These are phyloP conservation scores for Danaus chrysippus DNA, from an alignment of 2,888 invertebrate species.

Conservation along the genomic window DNA sequence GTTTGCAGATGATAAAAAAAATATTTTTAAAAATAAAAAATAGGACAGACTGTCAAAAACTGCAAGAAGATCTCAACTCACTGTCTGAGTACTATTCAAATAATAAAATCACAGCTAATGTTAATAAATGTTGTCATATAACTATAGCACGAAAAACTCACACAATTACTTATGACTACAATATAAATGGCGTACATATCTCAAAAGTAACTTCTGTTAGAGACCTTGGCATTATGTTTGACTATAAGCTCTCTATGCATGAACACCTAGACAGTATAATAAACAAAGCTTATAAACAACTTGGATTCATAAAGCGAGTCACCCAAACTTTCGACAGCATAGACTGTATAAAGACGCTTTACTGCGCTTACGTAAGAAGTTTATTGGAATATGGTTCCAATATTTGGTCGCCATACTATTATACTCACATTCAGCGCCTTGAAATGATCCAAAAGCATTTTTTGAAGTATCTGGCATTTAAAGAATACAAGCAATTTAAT, in stretches of 20 bases:
- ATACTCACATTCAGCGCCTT: too few relatives aligned
- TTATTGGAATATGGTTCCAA: neutral
- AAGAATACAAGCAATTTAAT: neutral
- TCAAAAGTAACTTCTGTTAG: neutral
- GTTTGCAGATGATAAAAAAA: conserved; percentile 24
- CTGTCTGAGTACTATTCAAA: too few relatives aligned
- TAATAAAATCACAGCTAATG: too few relatives aligned
- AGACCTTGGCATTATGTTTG: too few relatives aligned
- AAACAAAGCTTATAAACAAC: too few relatives aligned
- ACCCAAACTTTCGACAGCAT: neutral
- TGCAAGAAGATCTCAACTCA: neutral
- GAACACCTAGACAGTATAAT: too few relatives aligned
- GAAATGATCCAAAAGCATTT: too few relatives aligned
- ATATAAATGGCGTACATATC: neutral
- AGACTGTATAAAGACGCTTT: conserved; percentile 4
- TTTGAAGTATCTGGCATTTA: neutral
- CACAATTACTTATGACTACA: too few relatives aligned
- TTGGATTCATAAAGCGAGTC: too few relatives aligned
- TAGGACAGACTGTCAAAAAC: neutral
- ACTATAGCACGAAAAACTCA: too few relatives aligned
- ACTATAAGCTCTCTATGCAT: too few relatives aligned
- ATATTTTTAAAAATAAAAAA: conserved; percentile 8
- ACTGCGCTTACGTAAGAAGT: conserved; percentile 4
- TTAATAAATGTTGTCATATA: too few relatives aligned
- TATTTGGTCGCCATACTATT: conserved; percentile 4